Evolutionary conservation across 2,888 invertebrate species (phyloP).

Genomic region (Zaprionus obscuricornis): DNA sequence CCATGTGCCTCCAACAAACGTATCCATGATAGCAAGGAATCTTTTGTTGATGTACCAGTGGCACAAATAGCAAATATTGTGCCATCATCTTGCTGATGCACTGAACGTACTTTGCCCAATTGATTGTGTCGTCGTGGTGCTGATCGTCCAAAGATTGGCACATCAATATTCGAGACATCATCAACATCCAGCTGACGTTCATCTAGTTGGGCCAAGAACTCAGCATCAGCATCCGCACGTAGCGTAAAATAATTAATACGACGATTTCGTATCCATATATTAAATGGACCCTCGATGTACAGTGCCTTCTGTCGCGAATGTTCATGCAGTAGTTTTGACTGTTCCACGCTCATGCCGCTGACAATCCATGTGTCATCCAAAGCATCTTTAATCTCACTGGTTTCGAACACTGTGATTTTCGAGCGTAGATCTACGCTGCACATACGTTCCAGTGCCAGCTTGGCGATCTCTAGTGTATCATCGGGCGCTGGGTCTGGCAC

Average conservation of each 20-base stretch:
- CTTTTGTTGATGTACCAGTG: conserved; percentile 95
- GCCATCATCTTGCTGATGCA: conserved; percentile 97
- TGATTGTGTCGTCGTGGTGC: conserved; percentile 83
- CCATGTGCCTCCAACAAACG: conserved; percentile 89
- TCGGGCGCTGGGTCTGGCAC: conserved; percentile 91
- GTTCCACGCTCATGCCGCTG: conserved; percentile 91
- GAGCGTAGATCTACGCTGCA: conserved; percentile 91
- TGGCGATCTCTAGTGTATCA: conserved; percentile 90
- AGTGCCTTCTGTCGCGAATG: conserved; percentile 87
- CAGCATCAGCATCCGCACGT: conserved; percentile 87
- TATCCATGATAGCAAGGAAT: conserved; percentile 96
- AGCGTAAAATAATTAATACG: conserved; percentile 93
- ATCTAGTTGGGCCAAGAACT: conserved; percentile 79
- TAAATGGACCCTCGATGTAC: conserved; percentile 93
- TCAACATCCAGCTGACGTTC: conserved; percentile 85
- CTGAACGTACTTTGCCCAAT: conserved; percentile 85
- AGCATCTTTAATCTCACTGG: conserved; percentile 88
- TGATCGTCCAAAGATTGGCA: conserved; percentile 85
- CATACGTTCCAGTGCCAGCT: conserved; percentile 92
- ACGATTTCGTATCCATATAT: conserved; percentile 90
- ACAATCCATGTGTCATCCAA: conserved; percentile 96
- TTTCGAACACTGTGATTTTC: conserved; percentile 87
- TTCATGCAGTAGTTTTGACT: conserved; percentile 87
- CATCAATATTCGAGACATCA: conserved; percentile 88
- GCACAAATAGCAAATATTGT: conserved; percentile 94